A percentile compares a stretch with the other conserved stretches of the same genome.
Conservation (phyloP, 2,113 vertebrate genomes). For the Tachysurus fulvidraco region DNA sequence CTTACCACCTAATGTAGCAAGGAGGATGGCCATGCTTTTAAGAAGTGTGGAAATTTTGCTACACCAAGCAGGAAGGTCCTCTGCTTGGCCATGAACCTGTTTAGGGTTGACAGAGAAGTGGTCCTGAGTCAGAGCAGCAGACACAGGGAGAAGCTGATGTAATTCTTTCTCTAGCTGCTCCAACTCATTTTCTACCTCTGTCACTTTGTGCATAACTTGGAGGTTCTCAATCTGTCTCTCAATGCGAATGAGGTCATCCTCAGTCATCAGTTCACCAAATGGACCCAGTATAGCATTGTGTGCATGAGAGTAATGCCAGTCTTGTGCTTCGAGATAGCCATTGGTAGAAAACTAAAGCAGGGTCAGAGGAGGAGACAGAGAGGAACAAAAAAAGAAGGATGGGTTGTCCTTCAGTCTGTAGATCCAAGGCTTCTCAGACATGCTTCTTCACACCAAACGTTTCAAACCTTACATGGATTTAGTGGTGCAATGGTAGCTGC, state of each 20-base stretch:
- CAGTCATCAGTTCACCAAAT: slow-evolving; percentile 88
- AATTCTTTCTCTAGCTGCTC: slow-evolving; percentile 81
- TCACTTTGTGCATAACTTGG: slow-evolving; percentile 88
- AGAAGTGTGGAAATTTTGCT: slow-evolving; percentile 82
- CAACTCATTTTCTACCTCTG: slow-evolving; percentile 81
- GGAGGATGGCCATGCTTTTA: slow-evolving; percentile 80
- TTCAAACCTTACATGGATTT: slow-evolving; percentile 80
- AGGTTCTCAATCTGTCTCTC: slow-evolving; percentile 96
- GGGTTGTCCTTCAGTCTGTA: slow-evolving; percentile 71
- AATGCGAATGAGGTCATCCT: slow-evolving; percentile 84
- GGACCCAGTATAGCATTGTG: slow-evolving; percentile 83
- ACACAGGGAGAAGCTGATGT: slow-evolving; percentile 79
- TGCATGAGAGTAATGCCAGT: slow-evolving; percentile 80
- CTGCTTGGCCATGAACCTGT: slow-evolving; percentile 82
- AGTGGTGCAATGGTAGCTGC: slow-evolving; percentile 86
- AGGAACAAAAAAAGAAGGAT: slow-evolving; percentile 64
- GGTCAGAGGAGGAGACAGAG: slow-evolving; percentile 75
- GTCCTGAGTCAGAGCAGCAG: slow-evolving; percentile 72
- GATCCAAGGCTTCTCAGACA: slow-evolving; percentile 65
- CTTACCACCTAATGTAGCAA: slow-evolving; percentile 78
- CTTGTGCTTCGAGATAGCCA: slow-evolving; percentile 80
- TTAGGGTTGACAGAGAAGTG: slow-evolving; percentile 82
- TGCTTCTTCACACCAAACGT: slow-evolving; percentile 66
- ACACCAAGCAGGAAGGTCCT: slow-evolving; percentile 81
- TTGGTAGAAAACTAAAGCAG: slow-evolving; percentile 83